These are phyloP conservation scores for Desmodus rotundus DNA, from an alignment of 2,113 vertebrate species.

Conservation along the genomic window DNA sequence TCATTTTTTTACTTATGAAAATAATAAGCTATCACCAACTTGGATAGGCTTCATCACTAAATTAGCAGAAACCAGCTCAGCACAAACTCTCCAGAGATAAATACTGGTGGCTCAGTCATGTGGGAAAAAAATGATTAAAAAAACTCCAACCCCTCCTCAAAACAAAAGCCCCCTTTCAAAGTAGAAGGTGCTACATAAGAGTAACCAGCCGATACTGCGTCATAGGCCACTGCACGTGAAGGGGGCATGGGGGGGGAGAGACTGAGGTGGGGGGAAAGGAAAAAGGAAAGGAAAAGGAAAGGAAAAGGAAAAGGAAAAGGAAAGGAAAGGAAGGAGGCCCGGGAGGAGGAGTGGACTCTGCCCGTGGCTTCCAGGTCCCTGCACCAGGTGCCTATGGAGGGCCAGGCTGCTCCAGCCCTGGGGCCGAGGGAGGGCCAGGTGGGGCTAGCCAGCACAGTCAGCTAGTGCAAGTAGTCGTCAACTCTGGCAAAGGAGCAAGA, in stretches of 20 bases:
- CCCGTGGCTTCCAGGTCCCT: slow-evolving; percentile 65
- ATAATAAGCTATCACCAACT: slow-evolving; percentile 82
- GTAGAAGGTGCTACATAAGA: slow-evolving; percentile 77
- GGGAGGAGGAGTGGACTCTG: slow-evolving; percentile 47
- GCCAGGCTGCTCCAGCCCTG: slow-evolving; percentile 57
- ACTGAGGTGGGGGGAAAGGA: neutral
- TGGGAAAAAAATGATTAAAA: slow-evolving; percentile 74
- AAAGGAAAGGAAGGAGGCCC: neutral
- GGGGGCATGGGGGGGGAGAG: slow-evolving; percentile 41
- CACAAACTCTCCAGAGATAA: slow-evolving; percentile 84
- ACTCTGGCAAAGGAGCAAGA: slow-evolving; percentile 99
- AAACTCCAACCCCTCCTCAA: slow-evolving; percentile 70
- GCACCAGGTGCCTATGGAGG: slow-evolving; percentile 55
- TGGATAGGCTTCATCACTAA: slow-evolving; percentile 80
- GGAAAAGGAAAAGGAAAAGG: too few species aligned
- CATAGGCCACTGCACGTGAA: slow-evolving; percentile 65
- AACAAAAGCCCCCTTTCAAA: slow-evolving; percentile 61
- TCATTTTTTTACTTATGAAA: slow-evolving; percentile 77
- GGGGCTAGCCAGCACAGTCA: slow-evolving; percentile 72
- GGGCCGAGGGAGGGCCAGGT: slow-evolving; percentile 55
- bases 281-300: neutral
- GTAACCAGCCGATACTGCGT: slow-evolving; percentile 76
- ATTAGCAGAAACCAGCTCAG: slow-evolving; percentile 86
- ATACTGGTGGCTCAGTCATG: slow-evolving; percentile 82
- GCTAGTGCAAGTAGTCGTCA: slow-evolving; percentile 99